These are phyloP conservation scores for Xestia xanthographa DNA, from an alignment of 2,888 invertebrate species.

Conservation along the genomic window DNA sequence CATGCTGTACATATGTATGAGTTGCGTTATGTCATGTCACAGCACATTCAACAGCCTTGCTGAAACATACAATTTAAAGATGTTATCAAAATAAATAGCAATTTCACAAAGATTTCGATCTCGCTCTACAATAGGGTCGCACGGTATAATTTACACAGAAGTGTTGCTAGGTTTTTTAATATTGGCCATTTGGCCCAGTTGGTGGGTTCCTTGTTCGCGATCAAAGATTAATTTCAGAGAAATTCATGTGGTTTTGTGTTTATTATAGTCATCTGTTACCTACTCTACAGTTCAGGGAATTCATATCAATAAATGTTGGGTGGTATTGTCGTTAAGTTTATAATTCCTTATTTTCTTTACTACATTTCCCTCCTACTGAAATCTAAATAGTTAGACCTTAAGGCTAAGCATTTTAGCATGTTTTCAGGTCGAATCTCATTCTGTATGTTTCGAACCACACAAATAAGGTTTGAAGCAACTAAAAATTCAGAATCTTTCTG, in stretches of 20 bases:
- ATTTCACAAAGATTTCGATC: constrained; percentile 63
- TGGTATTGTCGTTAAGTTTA: constrained; percentile 22
- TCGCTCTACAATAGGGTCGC: constrained; percentile 61
- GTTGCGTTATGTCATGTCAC: constrained; percentile 33
- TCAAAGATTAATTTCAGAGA: constrained; percentile 53
- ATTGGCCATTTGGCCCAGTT: constrained; percentile 50
- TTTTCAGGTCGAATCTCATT: neutral
- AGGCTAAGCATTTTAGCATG: neutral
- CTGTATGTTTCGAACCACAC: neutral
- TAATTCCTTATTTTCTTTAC: constrained; percentile 15
- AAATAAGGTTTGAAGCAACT: neutral
- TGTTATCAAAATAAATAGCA: constrained; percentile 52
- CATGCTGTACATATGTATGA: constrained; percentile 16
- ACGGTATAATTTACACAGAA: constrained; percentile 58
- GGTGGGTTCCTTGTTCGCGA: constrained; percentile 47
- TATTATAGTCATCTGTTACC: constrained; percentile 30
- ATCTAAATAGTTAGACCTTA: neutral
- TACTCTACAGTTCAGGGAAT: constrained; percentile 40
- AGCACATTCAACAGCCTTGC: constrained; percentile 27
- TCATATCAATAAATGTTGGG: constrained; percentile 29
- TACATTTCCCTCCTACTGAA: neutral
- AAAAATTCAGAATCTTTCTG: neutral
- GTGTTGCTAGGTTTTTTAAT: constrained; percentile 48
- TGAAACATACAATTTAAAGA: constrained; percentile 55
- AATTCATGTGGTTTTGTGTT: constrained; percentile 37